Conservation (phyloP, 2,113 vertebrate species). For the Malurus melanocephalus region DNA sequence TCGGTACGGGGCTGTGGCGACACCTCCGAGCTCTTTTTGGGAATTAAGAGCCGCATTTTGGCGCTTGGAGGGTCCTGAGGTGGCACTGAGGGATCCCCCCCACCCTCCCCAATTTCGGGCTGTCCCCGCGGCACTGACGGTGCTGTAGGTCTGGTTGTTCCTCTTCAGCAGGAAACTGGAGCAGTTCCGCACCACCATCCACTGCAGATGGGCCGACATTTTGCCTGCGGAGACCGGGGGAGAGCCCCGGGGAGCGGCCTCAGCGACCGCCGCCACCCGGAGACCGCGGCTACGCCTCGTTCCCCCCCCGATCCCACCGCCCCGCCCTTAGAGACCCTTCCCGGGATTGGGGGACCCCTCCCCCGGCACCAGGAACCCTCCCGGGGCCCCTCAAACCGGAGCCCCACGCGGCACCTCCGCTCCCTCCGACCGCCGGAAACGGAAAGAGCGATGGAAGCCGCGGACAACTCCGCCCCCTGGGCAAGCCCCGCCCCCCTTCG, state of each 20-base stretch:
- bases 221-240: background rate
- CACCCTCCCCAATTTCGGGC: background rate
- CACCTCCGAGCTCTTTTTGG: background rate
- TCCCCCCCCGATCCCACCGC: background rate
- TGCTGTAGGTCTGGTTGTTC: background rate
- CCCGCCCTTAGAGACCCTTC: background rate
- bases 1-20: no score
- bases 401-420: background rate
- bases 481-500: background rate
- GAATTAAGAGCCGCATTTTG: background rate
- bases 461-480: background rate
- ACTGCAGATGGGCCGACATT: background rate
- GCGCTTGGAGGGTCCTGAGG: no score
- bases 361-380: accelerated
- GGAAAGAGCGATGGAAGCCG: accelerated
- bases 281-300: background rate
- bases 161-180: background rate
- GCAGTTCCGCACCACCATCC: background rate
- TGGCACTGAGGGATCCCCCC: background rate
- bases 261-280: background rate
- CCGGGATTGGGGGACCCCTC: background rate
- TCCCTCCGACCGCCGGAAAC: background rate
- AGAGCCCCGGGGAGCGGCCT: background rate
- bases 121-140: background rate
- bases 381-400: background rate